Evolutionary conservation across 2,888 invertebrate genomes (phyloP).

Genomic region (Alloplasta piceator): DNA sequence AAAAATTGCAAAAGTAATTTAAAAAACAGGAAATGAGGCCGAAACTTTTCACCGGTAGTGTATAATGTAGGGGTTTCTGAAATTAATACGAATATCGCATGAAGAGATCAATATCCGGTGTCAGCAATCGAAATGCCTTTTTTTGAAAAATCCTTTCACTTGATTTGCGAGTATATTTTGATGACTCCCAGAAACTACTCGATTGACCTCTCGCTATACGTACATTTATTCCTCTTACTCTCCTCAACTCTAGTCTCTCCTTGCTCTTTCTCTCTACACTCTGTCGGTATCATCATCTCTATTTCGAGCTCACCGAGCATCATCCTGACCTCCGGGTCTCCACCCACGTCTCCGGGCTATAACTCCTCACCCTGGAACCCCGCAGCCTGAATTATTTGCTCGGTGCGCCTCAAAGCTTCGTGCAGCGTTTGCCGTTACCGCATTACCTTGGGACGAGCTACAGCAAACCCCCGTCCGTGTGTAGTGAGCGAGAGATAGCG

Average conservation of each 20-base stretch:
- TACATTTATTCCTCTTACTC: background rate
- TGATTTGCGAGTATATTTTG: conserved; percentile 1
- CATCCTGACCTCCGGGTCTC: conserved; percentile 57
- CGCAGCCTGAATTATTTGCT: conserved; percentile 76
- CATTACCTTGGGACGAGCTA: conserved; percentile 62
- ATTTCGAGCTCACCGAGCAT: conserved; percentile 56
- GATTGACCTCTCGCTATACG: conserved; percentile 5
- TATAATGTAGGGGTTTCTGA: too few relatives aligned
- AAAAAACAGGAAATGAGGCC: too few relatives aligned
- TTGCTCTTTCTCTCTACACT: conserved; percentile 16
- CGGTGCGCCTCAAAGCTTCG: conserved; percentile 73
- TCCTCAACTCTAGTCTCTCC: conserved; percentile 1
- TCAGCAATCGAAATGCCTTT: background rate
- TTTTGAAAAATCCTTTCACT: background rate
- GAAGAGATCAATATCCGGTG: background rate
- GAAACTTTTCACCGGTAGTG: too few relatives aligned
- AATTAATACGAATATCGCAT: background rate
- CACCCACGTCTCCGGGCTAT: conserved; percentile 57
- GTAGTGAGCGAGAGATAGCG: conserved; percentile 35
- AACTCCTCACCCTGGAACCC: conserved; percentile 68
- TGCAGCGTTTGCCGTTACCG: conserved; percentile 71
- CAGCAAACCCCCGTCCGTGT: conserved; percentile 14
- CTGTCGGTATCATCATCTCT: conserved; percentile 43
- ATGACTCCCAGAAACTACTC: background rate
- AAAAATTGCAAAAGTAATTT: too few relatives aligned